Percentiles rank a stretch among this genome's conserved stretches.
Evolutionary conservation across 1,140 invertebrate genomes (phyloP).

Genomic region (Cataglyphis hispanica): DNA sequence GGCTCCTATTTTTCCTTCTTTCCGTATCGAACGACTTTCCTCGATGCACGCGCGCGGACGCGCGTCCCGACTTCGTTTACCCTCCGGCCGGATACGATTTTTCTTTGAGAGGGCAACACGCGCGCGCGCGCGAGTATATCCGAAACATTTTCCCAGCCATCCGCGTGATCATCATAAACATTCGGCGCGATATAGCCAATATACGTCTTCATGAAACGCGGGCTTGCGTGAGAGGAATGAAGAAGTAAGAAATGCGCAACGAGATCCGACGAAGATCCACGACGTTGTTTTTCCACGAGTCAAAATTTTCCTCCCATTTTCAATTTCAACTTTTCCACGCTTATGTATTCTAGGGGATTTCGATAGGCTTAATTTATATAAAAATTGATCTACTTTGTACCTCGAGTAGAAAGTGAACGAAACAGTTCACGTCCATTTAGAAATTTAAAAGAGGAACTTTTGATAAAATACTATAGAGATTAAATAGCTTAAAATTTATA

Average conservation of each 20-base stretch:
- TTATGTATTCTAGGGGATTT: no score
- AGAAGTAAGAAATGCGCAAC: background rate
- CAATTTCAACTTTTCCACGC: no score
- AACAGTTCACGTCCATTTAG: no score
- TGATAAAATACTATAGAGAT: no score
- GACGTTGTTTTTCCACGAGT: background rate
- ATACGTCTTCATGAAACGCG: slow-evolving; percentile 37
- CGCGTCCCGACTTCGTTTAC: slow-evolving; percentile 47
- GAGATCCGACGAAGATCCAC: background rate
- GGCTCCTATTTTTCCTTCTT: slow-evolving; percentile 63
- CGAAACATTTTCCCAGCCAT: slow-evolving; percentile 56
- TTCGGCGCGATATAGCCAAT: slow-evolving; percentile 42
- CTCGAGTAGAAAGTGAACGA: no score
- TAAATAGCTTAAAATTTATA: no score
- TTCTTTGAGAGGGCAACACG: slow-evolving; percentile 40
- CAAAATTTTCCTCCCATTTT: no score
- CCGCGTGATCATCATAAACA: slow-evolving; percentile 59
- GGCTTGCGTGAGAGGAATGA: background rate
- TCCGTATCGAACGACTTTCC: slow-evolving; percentile 58
- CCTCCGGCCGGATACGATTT: slow-evolving; percentile 48
- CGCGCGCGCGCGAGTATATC: slow-evolving; percentile 35
- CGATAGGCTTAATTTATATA: no score
- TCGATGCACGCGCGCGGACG: background rate
- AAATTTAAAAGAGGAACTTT: no score
- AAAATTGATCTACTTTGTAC: no score